These are phyloP conservation scores for Tringa solitaria DNA, from an alignment of 2,113 vertebrate genomes.

Conservation along the genomic window DNA sequence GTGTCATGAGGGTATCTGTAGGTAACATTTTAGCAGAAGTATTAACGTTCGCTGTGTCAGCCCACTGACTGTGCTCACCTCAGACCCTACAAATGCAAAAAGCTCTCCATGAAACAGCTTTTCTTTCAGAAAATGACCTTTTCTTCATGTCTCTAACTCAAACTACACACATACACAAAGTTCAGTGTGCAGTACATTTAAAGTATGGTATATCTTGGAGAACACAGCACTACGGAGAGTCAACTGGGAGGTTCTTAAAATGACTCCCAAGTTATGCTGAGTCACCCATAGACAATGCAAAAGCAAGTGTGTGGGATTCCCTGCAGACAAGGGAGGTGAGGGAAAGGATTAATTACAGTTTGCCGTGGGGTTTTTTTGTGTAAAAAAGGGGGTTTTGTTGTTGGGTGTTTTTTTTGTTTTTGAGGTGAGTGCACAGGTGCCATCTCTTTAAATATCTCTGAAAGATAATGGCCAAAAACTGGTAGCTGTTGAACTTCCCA, in stretches of 20 bases:
- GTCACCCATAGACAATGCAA: rapidly evolving
- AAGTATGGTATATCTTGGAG: neutral
- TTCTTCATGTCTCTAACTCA: neutral
- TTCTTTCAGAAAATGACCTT: neutral
- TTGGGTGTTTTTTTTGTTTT: neutral
- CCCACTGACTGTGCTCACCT: neutral
- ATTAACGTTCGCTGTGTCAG: neutral
- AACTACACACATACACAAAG: neutral
- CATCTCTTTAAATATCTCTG: neutral
- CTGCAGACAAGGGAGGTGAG: neutral
- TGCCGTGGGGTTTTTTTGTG: neutral
- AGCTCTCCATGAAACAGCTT: neutral
- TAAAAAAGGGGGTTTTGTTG: neutral
- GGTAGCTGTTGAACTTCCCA: neutral
- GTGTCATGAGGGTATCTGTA: neutral
- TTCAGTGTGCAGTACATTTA: neutral
- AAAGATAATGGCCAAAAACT: neutral
- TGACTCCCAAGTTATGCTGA: neutral
- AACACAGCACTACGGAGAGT: rapidly evolving
- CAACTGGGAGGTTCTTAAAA: neutral
- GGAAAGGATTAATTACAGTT: neutral
- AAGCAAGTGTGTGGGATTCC: neutral
- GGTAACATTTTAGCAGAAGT: neutral
- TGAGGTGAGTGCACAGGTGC: rapidly evolving
- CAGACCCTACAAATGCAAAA: neutral